Base-by-base conservation (phyloP, 1,140 invertebrate genomes). In the Zelostemma sp. region DNA sequence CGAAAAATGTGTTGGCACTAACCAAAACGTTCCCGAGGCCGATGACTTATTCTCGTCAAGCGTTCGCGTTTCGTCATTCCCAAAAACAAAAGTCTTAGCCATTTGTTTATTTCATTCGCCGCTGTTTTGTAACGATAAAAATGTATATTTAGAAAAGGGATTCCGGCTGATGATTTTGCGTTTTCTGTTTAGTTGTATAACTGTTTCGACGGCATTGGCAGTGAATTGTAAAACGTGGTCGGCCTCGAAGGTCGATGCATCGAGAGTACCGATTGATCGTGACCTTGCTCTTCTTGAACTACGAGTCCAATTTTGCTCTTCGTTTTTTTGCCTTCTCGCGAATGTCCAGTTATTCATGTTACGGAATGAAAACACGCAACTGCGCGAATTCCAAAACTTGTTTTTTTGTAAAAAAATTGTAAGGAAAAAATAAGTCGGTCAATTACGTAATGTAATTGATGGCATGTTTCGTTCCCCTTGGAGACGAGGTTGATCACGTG, bases 401-500 rank as follows among this genome's bases (percentile, higher is more conserved):
- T 31, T 31, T 11, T 31, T 31, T 31, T 31, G 28, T 31, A 31
- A 31, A 5, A 6, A 31, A 5, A 31, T 31, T 31, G n/a, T n/a
- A n/a, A n/a, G n/a, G n/a, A n/a, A n/a, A n/a, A n/a, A n/a, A n/a
- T n/a, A n/a, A n/a, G n/a, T 31, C 11, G 5, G 5, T 31, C 28
- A 5, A 31, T 31, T 31, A 31, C 11, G 28, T 31, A 31, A 31
- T 31, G 11, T 5, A 31, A 31, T 31, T 31, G 5, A 31, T 31
- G n/a, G n/a, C n/a, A 31, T 6, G 11, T 31, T 31, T 31, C 28
- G 28, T 31, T 31, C 5, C 28, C 51, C 59, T 2, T 55, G 56
- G 60, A 62, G 50, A 73, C 38, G 47, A 33, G 49, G 51, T 48
- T 55, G 53, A 49, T 63, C 50, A 56, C 55, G 63, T 54, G 46